A percentile compares a stretch with the other conserved stretches of the same genome.
Conservation (phyloP, 2,888 invertebrate species). For the Criorhina ranunculi region DNA sequence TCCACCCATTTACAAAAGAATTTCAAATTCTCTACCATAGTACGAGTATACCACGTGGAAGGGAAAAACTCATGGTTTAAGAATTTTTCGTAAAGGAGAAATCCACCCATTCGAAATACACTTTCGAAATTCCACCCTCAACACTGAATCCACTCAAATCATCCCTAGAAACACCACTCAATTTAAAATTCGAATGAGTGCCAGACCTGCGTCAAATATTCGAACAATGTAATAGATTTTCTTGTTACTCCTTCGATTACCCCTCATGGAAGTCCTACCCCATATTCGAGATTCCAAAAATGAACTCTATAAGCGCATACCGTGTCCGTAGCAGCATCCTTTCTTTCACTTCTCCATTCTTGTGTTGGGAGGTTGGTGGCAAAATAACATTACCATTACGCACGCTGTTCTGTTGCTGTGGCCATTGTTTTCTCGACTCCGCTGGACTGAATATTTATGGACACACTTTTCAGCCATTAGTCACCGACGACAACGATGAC, state of each 20-base stretch:
- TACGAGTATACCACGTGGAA: not conserved
- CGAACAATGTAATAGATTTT: constrained; percentile 36
- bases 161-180: constrained; percentile 1
- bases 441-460: constrained; percentile 27
- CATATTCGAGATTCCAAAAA: constrained; percentile 50
- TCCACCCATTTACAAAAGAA: not conserved
- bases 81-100: not conserved
- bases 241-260: not conserved
- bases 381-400: constrained; percentile 49
- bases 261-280: constrained; percentile 9
- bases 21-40: not conserved
- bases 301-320: constrained; percentile 45
- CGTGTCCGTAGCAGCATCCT: constrained; percentile 22
- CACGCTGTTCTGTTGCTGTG: constrained; percentile 42
- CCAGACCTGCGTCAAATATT: constrained; percentile 28
- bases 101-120: not conserved
- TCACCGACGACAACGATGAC: constrained; percentile 50
- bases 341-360: constrained; percentile 12
- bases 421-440: constrained; percentile 1
- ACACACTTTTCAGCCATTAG: constrained; percentile 40
- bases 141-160: not conserved
- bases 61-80: not conserved
- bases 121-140: not conserved
- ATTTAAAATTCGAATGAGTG: constrained; percentile 38
- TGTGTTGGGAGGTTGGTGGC: not conserved